phyloP scores from a whole-genome alignment of 2,113 vertebrate species.

The Microcebus tavaratra region DNA sequence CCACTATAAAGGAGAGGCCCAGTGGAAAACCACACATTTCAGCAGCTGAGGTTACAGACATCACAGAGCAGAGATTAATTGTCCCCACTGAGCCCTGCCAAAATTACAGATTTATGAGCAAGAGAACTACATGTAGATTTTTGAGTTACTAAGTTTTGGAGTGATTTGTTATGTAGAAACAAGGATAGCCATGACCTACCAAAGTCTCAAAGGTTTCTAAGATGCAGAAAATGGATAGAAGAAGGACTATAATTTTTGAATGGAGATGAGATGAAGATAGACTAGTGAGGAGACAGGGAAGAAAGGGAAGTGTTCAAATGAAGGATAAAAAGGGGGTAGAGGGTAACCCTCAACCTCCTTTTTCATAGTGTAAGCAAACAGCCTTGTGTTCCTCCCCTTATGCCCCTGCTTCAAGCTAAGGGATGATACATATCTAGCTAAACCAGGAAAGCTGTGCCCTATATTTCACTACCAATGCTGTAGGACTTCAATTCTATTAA shows the following conservation, averaged over 20 bases:
- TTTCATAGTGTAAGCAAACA: too few relatives aligned
- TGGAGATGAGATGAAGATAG: background rate
- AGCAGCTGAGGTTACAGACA: background rate
- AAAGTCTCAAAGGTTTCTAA: background rate
- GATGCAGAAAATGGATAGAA: background rate
- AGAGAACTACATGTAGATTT: background rate
- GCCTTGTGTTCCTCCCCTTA: background rate
- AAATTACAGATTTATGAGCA: background rate
- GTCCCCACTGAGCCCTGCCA: background rate
- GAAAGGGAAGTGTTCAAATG: too few relatives aligned
- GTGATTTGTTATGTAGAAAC: background rate
- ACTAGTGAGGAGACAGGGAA: background rate
- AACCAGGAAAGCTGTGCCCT: rapidly evolving
- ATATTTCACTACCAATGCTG: background rate
- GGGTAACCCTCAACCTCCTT: too few relatives aligned
- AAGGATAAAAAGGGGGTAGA: background rate
- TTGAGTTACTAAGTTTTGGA: background rate
- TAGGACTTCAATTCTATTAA: background rate
- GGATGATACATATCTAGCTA: background rate
- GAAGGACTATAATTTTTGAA: background rate
- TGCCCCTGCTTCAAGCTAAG: background rate
- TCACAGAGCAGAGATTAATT: background rate
- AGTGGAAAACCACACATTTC: background rate
- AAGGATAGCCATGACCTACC: background rate
- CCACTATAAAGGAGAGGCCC: background rate